Evolutionary conservation across 1,140 invertebrate species (phyloP).

Genomic region (Doryteuthis pealeii): DNA sequence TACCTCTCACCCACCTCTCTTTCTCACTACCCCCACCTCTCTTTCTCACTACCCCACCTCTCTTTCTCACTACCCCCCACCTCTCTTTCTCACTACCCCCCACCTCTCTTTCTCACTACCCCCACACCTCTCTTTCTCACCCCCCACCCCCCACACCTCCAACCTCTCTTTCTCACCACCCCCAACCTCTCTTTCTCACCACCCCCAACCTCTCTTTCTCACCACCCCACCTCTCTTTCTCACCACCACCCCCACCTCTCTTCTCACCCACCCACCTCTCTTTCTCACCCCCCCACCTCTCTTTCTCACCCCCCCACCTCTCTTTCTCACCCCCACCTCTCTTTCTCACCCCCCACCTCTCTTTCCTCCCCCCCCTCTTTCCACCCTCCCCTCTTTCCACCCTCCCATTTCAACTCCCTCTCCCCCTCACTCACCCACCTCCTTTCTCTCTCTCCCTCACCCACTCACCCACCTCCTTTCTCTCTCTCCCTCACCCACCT

Average conservation of each 20-base stretch:
- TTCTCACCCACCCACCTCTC: not conserved
- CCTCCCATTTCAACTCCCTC: too few species aligned
- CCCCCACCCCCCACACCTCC: not conserved
- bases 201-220: not conserved
- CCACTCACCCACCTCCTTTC: too few species aligned
- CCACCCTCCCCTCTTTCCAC: too few species aligned
- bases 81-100: not conserved
- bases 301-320: not conserved
- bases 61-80: not conserved
- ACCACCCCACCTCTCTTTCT: not conserved
- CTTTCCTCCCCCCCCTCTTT: too few species aligned
- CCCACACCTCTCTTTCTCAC: not conserved
- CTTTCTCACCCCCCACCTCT: not conserved
- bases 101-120: not conserved
- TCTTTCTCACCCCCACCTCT: not conserved
- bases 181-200: not conserved
- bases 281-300: not conserved
- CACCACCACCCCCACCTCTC: not conserved
- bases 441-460: too few species aligned
- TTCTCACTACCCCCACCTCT: not conserved
- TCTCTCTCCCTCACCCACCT: too few species aligned
- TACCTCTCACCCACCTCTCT: not conserved
- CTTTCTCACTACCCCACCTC: not conserved
- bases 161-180: not conserved
- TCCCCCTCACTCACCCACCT: too few species aligned